Evolutionary conservation across 2,113 vertebrate genomes (phyloP).

Genomic region (Pimephales promelas): DNA sequence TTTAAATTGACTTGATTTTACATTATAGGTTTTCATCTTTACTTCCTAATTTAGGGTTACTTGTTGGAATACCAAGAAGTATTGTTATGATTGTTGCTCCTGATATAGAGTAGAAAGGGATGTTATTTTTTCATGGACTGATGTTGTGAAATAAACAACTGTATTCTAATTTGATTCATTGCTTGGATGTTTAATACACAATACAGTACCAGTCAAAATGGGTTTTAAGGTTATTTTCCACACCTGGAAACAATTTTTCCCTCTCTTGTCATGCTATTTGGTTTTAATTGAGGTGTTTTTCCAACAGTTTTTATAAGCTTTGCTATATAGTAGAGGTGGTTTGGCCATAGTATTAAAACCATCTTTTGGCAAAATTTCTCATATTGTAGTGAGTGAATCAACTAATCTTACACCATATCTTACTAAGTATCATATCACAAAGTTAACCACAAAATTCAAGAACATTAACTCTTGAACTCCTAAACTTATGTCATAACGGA

Average conservation of each 20-base stretch:
- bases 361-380: too few relatives aligned
- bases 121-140: background rate
- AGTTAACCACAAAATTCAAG: too few relatives aligned
- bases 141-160: conserved; percentile 14
- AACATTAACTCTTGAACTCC: too few relatives aligned
- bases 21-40: background rate
- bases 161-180: background rate
- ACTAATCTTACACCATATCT: too few relatives aligned
- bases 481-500: too few relatives aligned
- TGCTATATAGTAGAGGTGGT: background rate
- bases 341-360: background rate
- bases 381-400: too few relatives aligned
- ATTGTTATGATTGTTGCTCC: background rate
- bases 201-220: background rate
- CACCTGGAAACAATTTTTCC: background rate
- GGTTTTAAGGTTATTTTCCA: background rate
- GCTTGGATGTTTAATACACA: background rate
- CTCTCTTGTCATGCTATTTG: background rate
- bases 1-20: background rate
- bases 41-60: background rate
- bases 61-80: background rate
- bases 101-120: background rate
- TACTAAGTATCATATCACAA: too few relatives aligned
- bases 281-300: background rate
- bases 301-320: too few relatives aligned